Evolutionary conservation across 1,140 invertebrate species (phyloP).

Genomic region (Caenorhabditis latens): DNA sequence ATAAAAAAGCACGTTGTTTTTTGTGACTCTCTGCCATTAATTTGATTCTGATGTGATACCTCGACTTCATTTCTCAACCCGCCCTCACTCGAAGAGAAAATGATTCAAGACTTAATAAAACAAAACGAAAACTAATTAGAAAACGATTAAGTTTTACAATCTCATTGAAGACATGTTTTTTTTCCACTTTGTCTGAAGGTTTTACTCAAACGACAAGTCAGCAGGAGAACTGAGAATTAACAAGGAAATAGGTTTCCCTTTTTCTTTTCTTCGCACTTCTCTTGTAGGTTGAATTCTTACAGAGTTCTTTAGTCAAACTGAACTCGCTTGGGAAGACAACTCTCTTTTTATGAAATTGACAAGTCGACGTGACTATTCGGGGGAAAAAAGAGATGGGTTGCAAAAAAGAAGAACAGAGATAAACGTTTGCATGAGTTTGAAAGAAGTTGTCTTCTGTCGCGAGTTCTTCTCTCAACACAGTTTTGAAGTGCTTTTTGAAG

Average conservation of each 20-base stretch:
- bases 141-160: slow-evolving; percentile 33
- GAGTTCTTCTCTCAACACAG: slow-evolving; percentile 19
- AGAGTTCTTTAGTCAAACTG: neutral
- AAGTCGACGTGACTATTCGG: neutral
- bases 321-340: slow-evolving; percentile 22
- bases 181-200: neutral
- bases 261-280: neutral
- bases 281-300: neutral
- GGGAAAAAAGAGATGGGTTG: neutral
- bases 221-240: neutral
- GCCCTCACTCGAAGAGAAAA: neutral
- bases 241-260: slow-evolving; percentile 9
- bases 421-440: slow-evolving; percentile 31
- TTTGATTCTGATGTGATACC: neutral
- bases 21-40: neutral
- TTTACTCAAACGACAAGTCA: neutral
- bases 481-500: slow-evolving; percentile 1
- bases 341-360: slow-evolving; percentile 6
- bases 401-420: slow-evolving; percentile 13
- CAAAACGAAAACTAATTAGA: slow-evolving; percentile 12
- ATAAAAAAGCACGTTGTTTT: neutral
- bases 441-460: neutral
- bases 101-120: slow-evolving; percentile 8
- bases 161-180: slow-evolving; percentile 7
- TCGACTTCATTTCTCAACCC: neutral